These are phyloP conservation scores for Agrilus biguttatus DNA, from an alignment of 2,888 invertebrate genomes.

Conservation along the genomic window DNA sequence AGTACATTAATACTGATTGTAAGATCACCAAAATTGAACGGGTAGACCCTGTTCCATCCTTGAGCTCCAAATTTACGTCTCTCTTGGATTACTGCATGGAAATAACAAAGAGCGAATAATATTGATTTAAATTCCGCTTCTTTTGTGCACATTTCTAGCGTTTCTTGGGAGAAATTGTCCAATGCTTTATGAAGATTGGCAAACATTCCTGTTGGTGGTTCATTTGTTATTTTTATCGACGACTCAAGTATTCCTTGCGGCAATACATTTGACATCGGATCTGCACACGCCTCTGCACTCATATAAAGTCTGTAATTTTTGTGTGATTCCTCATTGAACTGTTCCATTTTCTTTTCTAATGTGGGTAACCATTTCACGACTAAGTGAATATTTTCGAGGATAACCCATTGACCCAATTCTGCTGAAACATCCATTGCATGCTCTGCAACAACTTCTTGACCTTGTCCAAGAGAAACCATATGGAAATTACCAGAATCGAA, in stretches of 20 bases:
- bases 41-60: slow-evolving; percentile 76
- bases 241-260: slow-evolving; percentile 83
- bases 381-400: slow-evolving; percentile 84
- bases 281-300: slow-evolving; percentile 74
- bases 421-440: slow-evolving; percentile 68
- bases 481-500: slow-evolving; percentile 73
- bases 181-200: slow-evolving; percentile 88
- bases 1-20: slow-evolving; percentile 86
- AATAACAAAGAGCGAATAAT: slow-evolving; percentile 81
- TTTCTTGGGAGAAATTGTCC: slow-evolving; percentile 86
- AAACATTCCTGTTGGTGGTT: slow-evolving; percentile 89
- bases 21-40: slow-evolving; percentile 73
- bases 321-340: slow-evolving; percentile 53
- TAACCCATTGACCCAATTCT: slow-evolving; percentile 77
- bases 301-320: slow-evolving; percentile 58
- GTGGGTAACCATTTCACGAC: slow-evolving; percentile 79
- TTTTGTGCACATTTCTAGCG: slow-evolving; percentile 81
- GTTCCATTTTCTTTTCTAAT: slow-evolving; percentile 84
- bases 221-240: slow-evolving; percentile 90
- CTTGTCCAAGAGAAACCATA: slow-evolving; percentile 87
- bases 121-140: slow-evolving; percentile 88
- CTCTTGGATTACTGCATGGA: slow-evolving; percentile 89
- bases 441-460: slow-evolving; percentile 87
- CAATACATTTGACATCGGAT: slow-evolving; percentile 49
- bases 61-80: slow-evolving; percentile 88